A percentile compares a stretch with the other conserved stretches of the same genome.
Conservation (phyloP, 2,113 vertebrate species). For the Synchiropus splendidus region DNA sequence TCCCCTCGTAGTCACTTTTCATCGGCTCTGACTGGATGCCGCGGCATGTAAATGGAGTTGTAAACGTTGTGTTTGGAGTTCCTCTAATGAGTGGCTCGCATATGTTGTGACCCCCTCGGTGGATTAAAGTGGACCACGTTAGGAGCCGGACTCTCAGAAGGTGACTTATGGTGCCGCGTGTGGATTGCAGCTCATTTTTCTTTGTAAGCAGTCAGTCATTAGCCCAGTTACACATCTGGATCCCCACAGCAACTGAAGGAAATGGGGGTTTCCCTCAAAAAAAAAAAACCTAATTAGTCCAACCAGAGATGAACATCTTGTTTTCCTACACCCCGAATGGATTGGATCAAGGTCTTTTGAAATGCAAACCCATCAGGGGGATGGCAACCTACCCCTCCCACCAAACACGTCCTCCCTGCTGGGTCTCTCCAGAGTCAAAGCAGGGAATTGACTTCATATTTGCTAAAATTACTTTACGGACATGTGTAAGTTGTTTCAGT, state of each 20-base stretch:
- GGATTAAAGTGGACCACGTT: too few relatives aligned
- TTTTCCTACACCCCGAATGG: slow-evolving; percentile 63
- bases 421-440: slow-evolving; percentile 6
- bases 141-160: slow-evolving; percentile 39
- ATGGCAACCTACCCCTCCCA: slow-evolving; percentile 21
- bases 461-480: slow-evolving; percentile 2
- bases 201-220: slow-evolving; percentile 72
- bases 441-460: slow-evolving; percentile 1
- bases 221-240: slow-evolving; percentile 72
- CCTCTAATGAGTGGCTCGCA: neutral
- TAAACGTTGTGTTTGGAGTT: too few relatives aligned
- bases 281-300: slow-evolving; percentile 59
- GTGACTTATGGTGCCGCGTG: slow-evolving; percentile 58
- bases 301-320: slow-evolving; percentile 64
- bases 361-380: slow-evolving; percentile 66
- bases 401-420: slow-evolving; percentile 13
- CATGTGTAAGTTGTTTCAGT: neutral
- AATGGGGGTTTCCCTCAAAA: slow-evolving; percentile 48
- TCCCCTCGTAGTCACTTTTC: slow-evolving; percentile 57
- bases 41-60: too few relatives aligned
- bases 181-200: slow-evolving; percentile 63
- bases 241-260: slow-evolving; percentile 63
- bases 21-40: slow-evolving; percentile 31
- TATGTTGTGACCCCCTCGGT: too few relatives aligned
- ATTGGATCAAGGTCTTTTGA: slow-evolving; percentile 68